phyloP scores from a whole-genome alignment of 2,888 invertebrate genomes.

The Kuschelorhynchus macadamiae region DNA sequence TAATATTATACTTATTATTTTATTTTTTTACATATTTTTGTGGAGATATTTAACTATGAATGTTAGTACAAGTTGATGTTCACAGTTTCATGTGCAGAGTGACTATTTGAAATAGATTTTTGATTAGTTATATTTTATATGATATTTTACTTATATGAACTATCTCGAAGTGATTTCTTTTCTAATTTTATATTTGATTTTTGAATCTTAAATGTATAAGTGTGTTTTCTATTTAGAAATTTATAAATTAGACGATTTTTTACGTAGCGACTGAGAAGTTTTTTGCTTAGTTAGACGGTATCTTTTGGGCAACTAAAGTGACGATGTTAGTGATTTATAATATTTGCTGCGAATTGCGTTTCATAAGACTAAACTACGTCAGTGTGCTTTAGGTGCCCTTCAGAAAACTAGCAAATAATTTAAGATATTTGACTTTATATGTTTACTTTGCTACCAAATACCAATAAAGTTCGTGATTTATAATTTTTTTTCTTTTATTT shows the following conservation, averaged over 20 bases:
- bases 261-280: conserved; percentile 61
- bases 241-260: conserved; percentile 66
- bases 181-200: conserved; percentile 59
- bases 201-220: conserved; percentile 69
- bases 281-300: conserved; percentile 61
- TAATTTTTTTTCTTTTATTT: conserved; percentile 48
- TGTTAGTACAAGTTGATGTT: conserved; percentile 70
- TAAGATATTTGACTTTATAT: conserved; percentile 67
- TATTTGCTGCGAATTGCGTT: conserved; percentile 43
- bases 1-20: conserved; percentile 69
- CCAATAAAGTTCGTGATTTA: conserved; percentile 70
- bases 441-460: conserved; percentile 71
- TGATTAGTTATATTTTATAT: conserved; percentile 67
- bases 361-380: conserved; percentile 64
- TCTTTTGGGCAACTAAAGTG: conserved; percentile 55
- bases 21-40: conserved; percentile 72
- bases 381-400: conserved; percentile 59
- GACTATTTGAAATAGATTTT: conserved; percentile 68
- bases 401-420: conserved; percentile 64
- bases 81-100: conserved; percentile 67
- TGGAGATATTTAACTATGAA: conserved; percentile 70
- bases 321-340: conserved; percentile 37
- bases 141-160: conserved; percentile 68
- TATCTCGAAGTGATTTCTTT: conserved; percentile 65
- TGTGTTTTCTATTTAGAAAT: conserved; percentile 69